Percentiles rank a stretch among this genome's conserved stretches.
phyloP scores from a whole-genome alignment of 2,113 vertebrate genomes.

The Otolemur garnettii region DNA sequence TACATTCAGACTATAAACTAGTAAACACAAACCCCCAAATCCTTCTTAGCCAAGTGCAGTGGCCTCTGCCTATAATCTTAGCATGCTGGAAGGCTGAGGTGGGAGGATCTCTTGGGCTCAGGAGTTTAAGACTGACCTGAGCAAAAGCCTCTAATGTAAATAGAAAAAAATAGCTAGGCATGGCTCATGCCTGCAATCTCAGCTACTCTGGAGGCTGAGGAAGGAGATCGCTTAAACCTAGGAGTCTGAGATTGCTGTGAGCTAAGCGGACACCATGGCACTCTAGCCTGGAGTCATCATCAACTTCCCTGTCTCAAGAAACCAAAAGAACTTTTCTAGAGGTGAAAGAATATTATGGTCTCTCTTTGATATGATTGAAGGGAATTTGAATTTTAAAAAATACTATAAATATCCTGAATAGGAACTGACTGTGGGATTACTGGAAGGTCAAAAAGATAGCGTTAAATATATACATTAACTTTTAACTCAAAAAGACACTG shows the following conservation, averaged over 20 bases:
- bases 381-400: not conserved
- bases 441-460: not conserved
- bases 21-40: constrained; percentile 33
- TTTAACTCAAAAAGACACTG: not conserved
- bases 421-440: constrained; percentile 8
- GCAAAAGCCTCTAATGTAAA: too few relatives aligned
- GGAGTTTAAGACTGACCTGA: too few relatives aligned
- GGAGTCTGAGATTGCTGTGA: too few relatives aligned
- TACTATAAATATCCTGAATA: not conserved
- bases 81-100: too few relatives aligned
- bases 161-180: too few relatives aligned
- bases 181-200: too few relatives aligned
- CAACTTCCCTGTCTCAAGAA: not conserved
- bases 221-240: too few relatives aligned
- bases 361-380: not conserved
- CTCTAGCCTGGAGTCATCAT: not conserved
- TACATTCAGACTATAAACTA: constrained; percentile 16
- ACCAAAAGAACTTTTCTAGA: not conserved
- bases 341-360: not conserved
- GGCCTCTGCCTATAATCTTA: too few relatives aligned
- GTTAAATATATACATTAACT: not conserved
- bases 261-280: too few relatives aligned
- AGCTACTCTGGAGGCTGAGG: too few relatives aligned
- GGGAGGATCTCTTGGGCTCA: too few relatives aligned
- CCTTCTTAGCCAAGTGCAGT: not conserved